phyloP scores from a whole-genome alignment of 2,113 vertebrate genomes.

The Erinaceus europaeus region DNA sequence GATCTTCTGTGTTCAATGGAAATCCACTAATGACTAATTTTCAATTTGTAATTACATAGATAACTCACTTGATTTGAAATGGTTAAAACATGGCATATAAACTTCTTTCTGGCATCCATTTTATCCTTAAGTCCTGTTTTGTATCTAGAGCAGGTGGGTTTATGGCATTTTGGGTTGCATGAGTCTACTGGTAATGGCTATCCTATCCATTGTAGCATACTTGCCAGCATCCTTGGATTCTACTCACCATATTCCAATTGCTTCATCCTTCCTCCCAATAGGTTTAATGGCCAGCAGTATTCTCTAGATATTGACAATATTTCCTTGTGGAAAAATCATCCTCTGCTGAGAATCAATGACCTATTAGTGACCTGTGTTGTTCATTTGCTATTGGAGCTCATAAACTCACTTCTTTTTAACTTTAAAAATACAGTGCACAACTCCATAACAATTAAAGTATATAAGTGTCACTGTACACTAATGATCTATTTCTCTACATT shows the following conservation, averaged over 20 bases:
- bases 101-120: not conserved
- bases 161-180: not conserved
- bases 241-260: no score
- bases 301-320: not conserved
- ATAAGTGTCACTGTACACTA: no score
- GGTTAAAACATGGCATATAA: not conserved
- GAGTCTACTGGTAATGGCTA: not conserved
- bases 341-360: not conserved
- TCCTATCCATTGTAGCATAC: no score
- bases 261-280: accelerated
- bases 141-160: not conserved
- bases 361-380: not conserved
- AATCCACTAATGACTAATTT: not conserved
- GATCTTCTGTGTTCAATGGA: not conserved
- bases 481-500: not conserved
- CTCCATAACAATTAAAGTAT: no score
- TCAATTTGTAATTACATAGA: not conserved
- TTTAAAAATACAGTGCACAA: no score
- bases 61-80: not conserved
- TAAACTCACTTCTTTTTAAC: not conserved
- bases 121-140: not conserved
- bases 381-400: not conserved
- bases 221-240: not conserved
- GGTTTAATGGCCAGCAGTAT: not conserved
- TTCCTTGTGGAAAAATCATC: not conserved